These are phyloP conservation scores for Musca vetustissima DNA, from an alignment of 1,140 invertebrate species.

Conservation along the genomic window DNA sequence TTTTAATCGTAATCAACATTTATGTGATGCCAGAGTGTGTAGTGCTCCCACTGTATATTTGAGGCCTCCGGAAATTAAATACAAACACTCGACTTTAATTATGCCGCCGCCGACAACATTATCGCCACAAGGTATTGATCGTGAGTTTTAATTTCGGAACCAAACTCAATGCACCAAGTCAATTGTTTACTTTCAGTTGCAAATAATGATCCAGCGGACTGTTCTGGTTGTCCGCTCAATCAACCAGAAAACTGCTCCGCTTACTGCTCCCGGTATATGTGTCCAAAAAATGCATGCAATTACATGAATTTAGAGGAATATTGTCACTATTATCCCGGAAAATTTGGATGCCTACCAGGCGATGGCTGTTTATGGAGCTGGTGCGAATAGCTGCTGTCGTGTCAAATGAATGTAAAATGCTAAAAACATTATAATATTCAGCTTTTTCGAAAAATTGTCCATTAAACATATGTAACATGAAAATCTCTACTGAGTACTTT, in stretches of 20 bases:
- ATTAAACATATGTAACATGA: no score
- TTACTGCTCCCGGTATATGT: constrained; percentile 40
- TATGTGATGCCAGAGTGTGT: constrained; percentile 39
- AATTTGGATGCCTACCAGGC: constrained; percentile 35
- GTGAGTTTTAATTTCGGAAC: no score
- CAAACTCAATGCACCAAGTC: no score
- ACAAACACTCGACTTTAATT: constrained; percentile 32
- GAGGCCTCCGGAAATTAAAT: constrained; percentile 33
- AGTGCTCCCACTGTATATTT: constrained; percentile 34
- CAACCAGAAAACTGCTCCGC: constrained; percentile 35
- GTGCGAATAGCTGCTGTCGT: no score
- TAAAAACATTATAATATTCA: no score
- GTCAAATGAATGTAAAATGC: no score
- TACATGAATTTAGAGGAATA: constrained; percentile 37
- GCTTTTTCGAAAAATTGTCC: no score
- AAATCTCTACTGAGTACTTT: no score
- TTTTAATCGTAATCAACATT: constrained; percentile 29
- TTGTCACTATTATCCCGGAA: constrained; percentile 38
- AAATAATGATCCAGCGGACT: constrained; percentile 30
- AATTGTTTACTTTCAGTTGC: background rate
- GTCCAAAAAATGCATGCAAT: constrained; percentile 34
- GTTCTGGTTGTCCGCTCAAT: constrained; percentile 39
- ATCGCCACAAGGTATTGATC: background rate
- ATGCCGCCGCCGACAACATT: constrained; percentile 44
- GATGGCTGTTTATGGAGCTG: constrained; percentile 45